phyloP scores from a whole-genome alignment of 1,140 invertebrate species.

The Brachionus rotundiformis region DNA sequence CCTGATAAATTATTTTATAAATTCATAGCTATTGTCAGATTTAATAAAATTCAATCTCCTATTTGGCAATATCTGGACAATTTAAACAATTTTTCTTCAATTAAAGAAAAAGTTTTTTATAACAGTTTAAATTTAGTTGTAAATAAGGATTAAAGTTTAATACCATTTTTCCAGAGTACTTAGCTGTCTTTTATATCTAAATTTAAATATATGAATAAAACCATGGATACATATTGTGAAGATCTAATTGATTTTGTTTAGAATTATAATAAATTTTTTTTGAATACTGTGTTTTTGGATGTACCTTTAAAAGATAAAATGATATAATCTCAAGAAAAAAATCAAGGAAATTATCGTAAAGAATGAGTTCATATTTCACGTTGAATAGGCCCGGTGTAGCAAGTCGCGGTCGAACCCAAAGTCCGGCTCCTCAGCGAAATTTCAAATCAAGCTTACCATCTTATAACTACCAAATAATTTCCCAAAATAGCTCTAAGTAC shows the following conservation, averaged over 20 bases:
- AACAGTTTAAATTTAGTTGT: no score
- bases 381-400: constrained; percentile 4
- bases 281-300: no score
- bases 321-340: not conserved
- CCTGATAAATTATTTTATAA: not conserved
- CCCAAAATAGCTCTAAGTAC: not conserved
- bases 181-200: not conserved
- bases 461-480: not conserved
- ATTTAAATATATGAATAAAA: not conserved
- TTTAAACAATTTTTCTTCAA: no score
- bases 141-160: no score
- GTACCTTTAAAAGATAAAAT: constrained; percentile 4
- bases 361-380: constrained; percentile 10
- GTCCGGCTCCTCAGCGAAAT: constrained; percentile 7
- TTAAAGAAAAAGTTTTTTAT: no score
- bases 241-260: not conserved
- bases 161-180: not conserved
- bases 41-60: not conserved
- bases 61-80: no score
- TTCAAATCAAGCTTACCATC: not conserved
- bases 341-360: not conserved
- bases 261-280: not conserved
- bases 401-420: constrained; percentile 30
- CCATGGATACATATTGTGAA: not conserved
- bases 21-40: not conserved